These are phyloP conservation scores for Myotis myotis DNA, from an alignment of 2,797 vertebrate genomes.

Conservation along the genomic window DNA sequence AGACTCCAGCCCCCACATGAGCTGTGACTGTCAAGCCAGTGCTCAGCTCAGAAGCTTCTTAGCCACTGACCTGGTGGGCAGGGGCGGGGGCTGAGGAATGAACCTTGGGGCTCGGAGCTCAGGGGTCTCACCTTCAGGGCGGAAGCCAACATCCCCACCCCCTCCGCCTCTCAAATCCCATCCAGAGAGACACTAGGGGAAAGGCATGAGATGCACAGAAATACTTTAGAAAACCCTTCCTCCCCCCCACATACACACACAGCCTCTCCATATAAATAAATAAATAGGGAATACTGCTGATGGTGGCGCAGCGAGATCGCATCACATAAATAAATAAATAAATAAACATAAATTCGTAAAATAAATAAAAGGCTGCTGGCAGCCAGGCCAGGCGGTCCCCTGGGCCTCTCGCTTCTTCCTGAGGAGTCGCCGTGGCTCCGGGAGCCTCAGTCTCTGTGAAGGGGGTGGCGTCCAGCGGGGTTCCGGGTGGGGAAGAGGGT, in stretches of 20 bases:
- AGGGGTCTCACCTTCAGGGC: background rate
- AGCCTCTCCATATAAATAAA: constrained; percentile 73
- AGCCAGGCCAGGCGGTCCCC: background rate
- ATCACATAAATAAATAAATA: constrained; percentile 78
- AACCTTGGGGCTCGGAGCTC: background rate
- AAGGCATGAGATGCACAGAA: constrained; percentile 41
- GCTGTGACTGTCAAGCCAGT: background rate
- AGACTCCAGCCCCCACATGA: background rate
- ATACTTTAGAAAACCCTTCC: constrained; percentile 58
- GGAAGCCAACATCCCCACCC: background rate
- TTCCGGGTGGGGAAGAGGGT: background rate
- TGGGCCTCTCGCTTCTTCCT: background rate
- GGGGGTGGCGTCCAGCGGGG: background rate
- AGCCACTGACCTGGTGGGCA: background rate
- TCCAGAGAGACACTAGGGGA: background rate
- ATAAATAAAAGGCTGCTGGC: constrained; percentile 65
- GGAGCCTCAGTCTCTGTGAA: constrained; percentile 9
- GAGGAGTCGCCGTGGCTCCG: background rate
- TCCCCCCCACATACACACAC: background rate
- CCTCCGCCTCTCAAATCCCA: background rate
- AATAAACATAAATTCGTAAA: constrained; percentile 79
- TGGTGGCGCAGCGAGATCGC: background rate
- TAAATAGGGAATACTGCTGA: constrained; percentile 79
- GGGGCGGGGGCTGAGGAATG: background rate
- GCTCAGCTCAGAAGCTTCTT: background rate